phyloP scores from a whole-genome alignment of 2,888 invertebrate genomes.

The Drepanosiphum platanoidis region DNA sequence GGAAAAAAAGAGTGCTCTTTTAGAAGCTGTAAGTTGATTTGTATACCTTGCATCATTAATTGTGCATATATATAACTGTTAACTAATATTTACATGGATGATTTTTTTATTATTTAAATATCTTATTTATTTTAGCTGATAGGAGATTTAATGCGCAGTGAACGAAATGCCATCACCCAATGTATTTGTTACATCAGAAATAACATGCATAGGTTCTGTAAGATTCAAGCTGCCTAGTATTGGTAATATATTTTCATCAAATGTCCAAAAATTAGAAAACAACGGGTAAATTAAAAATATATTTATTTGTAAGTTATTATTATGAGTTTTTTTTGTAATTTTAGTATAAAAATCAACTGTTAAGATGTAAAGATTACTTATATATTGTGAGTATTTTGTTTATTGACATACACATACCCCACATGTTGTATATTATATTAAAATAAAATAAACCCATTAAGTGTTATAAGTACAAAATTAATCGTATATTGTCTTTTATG shows the following conservation, averaged over 20 bases:
- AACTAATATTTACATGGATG: not conserved
- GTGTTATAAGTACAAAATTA: not conserved
- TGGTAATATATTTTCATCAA: not conserved
- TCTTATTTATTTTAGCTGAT: conserved; percentile 48
- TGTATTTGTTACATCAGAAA: conserved; percentile 56
- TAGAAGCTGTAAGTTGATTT: conserved; percentile 55
- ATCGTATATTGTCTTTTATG: not conserved
- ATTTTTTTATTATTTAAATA: conserved; percentile 7
- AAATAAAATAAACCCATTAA: not conserved
- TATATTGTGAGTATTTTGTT: not conserved
- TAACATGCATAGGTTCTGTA: conserved; percentile 43
- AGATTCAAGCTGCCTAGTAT: conserved; percentile 43
- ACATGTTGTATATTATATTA: not conserved
- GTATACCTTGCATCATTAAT: not conserved
- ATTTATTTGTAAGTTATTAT: not conserved
- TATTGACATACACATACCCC: not conserved
- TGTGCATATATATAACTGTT: not conserved
- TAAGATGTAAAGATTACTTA: too few species aligned
- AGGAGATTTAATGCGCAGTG: conserved; percentile 52
- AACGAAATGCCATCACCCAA: conserved; percentile 56
- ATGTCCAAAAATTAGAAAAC: not conserved
- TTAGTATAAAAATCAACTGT: too few species aligned
- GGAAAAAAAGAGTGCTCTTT: conserved; percentile 50
- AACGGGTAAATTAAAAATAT: not conserved
- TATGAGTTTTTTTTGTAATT: not conserved